Evolutionary conservation across 2,113 vertebrate genomes (phyloP).

Genomic region (Melanocharis versteri): DNA sequence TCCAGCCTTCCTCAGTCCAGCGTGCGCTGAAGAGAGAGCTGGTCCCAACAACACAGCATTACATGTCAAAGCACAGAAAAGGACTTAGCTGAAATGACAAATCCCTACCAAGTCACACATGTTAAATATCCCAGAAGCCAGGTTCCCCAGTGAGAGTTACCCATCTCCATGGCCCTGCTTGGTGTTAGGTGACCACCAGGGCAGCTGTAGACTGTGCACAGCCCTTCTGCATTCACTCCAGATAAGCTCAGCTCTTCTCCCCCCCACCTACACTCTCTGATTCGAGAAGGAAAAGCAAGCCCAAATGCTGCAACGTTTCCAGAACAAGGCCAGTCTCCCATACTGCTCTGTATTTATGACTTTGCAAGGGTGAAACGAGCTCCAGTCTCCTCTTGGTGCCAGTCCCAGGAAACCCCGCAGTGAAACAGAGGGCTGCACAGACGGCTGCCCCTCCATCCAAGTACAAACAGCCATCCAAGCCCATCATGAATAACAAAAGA

Average conservation of each 20-base stretch:
- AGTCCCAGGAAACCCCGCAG: not conserved
- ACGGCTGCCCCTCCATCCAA: constrained; percentile 12
- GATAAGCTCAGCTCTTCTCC: not conserved
- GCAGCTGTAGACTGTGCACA: not conserved
- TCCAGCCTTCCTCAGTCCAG: not conserved
- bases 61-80: not conserved
- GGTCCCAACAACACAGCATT: not conserved
- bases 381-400: constrained; percentile 8
- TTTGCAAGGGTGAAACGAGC: not conserved
- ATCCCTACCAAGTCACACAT: not conserved
- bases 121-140: not conserved
- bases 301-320: not conserved
- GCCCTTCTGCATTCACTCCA: not conserved
- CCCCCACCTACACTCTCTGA: rapidly evolving
- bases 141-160: not conserved
- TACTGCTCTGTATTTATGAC: not conserved
- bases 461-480: not conserved
- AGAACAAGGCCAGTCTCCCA: not conserved
- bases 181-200: not conserved
- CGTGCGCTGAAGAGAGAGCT: not conserved
- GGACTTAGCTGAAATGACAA: not conserved
- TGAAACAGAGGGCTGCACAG: constrained; percentile 43
- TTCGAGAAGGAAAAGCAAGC: not conserved
- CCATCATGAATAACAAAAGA: not conserved
- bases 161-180: not conserved